phyloP scores from a whole-genome alignment of 2,797 vertebrate genomes.

The Natrix natrix region DNA sequence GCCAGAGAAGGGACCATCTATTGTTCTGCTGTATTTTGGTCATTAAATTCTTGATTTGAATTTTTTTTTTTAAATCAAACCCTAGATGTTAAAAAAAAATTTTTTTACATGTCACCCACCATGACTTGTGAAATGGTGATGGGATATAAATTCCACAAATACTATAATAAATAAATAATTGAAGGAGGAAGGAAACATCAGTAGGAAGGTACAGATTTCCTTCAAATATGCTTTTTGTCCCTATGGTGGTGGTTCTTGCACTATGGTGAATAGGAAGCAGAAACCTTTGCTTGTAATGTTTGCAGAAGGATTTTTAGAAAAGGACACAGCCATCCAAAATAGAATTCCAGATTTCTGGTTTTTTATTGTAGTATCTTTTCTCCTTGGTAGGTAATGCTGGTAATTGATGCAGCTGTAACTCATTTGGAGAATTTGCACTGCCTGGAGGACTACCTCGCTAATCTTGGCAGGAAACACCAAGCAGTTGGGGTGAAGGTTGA shows the following conservation, averaged over 20 bases:
- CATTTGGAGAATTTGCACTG: conserved; percentile 88
- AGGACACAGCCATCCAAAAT: not conserved
- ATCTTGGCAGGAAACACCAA: conserved; percentile 89
- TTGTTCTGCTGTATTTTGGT: not conserved
- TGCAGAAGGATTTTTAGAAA: not conserved
- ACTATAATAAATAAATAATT: not conserved
- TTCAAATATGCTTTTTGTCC: not conserved
- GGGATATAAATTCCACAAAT: not conserved
- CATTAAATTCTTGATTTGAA: not conserved
- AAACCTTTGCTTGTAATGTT: not conserved
- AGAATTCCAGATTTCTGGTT: not conserved
- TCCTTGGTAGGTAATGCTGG: conserved; percentile 87
- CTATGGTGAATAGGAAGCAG: not conserved
- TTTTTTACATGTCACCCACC: not conserved
- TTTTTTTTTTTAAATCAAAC: not conserved
- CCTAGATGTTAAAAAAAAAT: no score
- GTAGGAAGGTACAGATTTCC: not conserved
- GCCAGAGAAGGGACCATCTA: not conserved
- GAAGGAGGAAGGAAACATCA: not conserved
- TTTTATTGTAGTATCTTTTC: not conserved
- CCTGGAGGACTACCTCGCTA: conserved; percentile 87
- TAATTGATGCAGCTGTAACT: conserved; percentile 90
- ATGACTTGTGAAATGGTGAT: not conserved
- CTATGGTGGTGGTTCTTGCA: not conserved
- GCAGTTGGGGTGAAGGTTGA: conserved; percentile 86